Conservation (phyloP, 1,140 invertebrate species). For the Drosophila carrolli region DNA sequence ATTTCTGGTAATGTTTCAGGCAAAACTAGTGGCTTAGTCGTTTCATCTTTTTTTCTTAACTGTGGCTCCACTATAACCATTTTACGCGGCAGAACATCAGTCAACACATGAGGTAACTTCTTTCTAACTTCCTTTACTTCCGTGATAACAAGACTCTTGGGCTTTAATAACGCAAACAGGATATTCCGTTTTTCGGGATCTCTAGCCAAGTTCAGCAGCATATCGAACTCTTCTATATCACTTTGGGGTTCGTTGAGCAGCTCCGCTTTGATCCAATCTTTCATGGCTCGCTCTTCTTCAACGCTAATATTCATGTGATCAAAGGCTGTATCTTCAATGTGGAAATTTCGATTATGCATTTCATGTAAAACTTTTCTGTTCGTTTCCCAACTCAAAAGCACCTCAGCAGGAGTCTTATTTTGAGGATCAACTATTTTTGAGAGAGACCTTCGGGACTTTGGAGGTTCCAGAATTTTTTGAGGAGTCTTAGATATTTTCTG, state of each 20-base stretch:
- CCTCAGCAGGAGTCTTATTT: neutral
- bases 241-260: constrained; percentile 5
- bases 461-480: neutral
- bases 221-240: constrained; percentile 38
- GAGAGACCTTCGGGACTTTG: neutral
- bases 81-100: neutral
- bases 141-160: neutral
- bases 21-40: too few relatives aligned
- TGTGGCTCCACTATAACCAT: neutral
- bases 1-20: neutral
- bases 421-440: neutral
- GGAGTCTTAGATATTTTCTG: neutral
- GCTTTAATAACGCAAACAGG: constrained; percentile 14
- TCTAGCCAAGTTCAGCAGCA: constrained; percentile 17
- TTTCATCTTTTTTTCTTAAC: neutral
- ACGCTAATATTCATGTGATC: neutral
- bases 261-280: constrained; percentile 30
- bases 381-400: neutral
- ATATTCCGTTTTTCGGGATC: constrained; percentile 3
- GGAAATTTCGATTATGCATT: too few relatives aligned
- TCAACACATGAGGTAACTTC: too few relatives aligned
- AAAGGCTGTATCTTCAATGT: neutral
- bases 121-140: neutral
- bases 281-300: constrained; percentile 22
- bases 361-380: neutral